Evolutionary conservation across 2,113 vertebrate genomes (phyloP), one percentile per base, ranked within the genome.

Genomic region (Natator depressus): DNA sequence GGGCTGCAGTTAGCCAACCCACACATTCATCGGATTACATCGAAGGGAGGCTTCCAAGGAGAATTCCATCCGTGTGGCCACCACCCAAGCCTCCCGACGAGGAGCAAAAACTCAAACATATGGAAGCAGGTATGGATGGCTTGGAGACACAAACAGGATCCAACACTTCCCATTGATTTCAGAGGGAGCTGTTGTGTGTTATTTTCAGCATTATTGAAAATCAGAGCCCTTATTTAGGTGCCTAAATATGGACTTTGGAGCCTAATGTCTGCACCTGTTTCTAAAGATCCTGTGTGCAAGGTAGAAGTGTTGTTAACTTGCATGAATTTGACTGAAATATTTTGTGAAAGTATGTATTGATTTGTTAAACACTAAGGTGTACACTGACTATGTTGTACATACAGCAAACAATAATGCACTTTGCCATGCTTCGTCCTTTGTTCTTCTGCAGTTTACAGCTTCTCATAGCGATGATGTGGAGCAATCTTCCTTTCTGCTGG

Each of bases 1-100:
- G 99, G 99, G 99, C 99, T 87, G 98, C 99, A 17, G 99, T 99
- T 69, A 99, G 98, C 95, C 99, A 99, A 97, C 99, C 99, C 3
- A 97, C 99, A 54, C 98, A 99, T 93, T 99, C 99, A 7, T 86
- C 98, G 90, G 99, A 99, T 95, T 98, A 98, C 55, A 87, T 98
- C 2, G 99, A 99, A 94, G 99, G 98, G 22, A 99, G 97, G 89
- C 98, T 99, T 96, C 98, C 98, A 49, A 98, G 98, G 89, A 98
- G 98, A 96, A 97, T 97, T 90, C 98, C 98, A 46, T 96, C 98
- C 6, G 91, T 91, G 0, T 98, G 99, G 98, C 95, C 98, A 75
- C 95, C 97, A 10, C 92, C 96, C 29, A 98, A 95, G 85, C 93
- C 98, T 75, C 98, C 95, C 84, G 98, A 98, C 46, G 98, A 98